Conservation (phyloP, 2,113 vertebrate species). For the Tragelaphus scriptus region DNA sequence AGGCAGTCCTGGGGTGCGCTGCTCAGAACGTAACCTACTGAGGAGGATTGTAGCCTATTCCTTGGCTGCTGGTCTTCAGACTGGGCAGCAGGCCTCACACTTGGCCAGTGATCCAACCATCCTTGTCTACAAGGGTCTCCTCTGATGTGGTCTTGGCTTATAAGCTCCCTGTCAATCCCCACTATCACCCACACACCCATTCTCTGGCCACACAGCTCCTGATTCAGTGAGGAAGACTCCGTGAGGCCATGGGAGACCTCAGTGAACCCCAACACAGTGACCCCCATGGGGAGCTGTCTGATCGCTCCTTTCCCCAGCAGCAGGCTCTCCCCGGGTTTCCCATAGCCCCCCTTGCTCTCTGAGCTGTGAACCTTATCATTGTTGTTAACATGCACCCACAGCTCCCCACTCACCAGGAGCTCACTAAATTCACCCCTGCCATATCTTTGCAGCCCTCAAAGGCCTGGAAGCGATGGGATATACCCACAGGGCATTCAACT, state of each 20-base stretch:
- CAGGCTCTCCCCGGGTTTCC: rapidly evolving
- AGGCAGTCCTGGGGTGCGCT: rapidly evolving
- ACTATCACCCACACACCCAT: not conserved
- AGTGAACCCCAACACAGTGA: rapidly evolving
- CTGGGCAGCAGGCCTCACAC: rapidly evolving
- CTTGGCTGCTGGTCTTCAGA: too few relatives aligned
- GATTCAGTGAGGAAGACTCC: not conserved
- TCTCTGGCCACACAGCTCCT: not conserved
- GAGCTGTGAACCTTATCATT: rapidly evolving
- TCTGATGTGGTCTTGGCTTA: not conserved
- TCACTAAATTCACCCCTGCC: rapidly evolving
- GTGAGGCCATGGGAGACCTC: too few relatives aligned
- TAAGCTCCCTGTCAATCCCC: not conserved
- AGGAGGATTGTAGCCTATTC: not conserved
- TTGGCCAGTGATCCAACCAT: rapidly evolving
- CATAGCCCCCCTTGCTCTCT: rapidly evolving
- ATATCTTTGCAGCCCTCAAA: rapidly evolving
- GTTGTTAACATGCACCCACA: rapidly evolving
- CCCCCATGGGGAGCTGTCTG: not conserved
- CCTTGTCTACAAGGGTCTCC: not conserved
- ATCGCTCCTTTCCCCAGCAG: too few relatives aligned
- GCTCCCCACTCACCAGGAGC: not conserved
- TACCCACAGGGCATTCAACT: not conserved
- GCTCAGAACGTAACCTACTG: not conserved
- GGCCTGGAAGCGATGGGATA: not conserved